Conservation (phyloP, 1,140 invertebrate species). For the Venturia canescens region DNA sequence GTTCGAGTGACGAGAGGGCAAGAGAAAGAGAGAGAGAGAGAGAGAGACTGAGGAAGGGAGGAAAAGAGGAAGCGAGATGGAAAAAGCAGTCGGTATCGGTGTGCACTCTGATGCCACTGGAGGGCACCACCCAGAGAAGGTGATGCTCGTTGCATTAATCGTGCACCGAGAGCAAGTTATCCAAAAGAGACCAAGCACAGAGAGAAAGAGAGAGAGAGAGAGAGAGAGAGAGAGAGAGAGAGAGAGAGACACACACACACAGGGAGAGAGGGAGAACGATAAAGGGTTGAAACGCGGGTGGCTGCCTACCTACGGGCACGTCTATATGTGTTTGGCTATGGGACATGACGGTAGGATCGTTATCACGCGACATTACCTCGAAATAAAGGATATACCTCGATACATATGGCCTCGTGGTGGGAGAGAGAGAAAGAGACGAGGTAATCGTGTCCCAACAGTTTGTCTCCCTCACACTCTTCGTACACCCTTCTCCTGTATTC, state of each 20-base stretch:
- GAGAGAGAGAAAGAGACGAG: background rate
- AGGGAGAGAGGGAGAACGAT: conserved; percentile 2
- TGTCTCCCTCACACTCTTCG: background rate
- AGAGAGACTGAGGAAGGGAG: too few relatives aligned
- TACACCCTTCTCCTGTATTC: background rate
- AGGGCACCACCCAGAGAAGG: conserved; percentile 3
- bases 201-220: background rate
- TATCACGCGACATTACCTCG: conserved; percentile 66
- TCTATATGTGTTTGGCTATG: conserved; percentile 17
- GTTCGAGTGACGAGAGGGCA: conserved; percentile 11
- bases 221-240: conserved; percentile 7
- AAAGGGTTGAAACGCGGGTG: conserved; percentile 34
- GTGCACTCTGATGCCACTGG: conserved; percentile 19
- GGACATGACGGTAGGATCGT: conserved; percentile 50
- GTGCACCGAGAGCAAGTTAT: conserved; percentile 18
- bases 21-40: background rate
- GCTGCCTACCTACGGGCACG: background rate
- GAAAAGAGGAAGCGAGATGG: background rate
- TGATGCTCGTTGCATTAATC: conserved; percentile 43
- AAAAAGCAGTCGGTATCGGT: background rate
- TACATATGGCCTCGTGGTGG: conserved; percentile 2
- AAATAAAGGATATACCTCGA: conserved; percentile 60
- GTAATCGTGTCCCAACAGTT: background rate
- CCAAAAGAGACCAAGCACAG: too few relatives aligned
- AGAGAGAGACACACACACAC: too few relatives aligned